These are phyloP conservation scores for Corbicula japonica DNA, from an alignment of 2,888 invertebrate genomes.

Conservation along the genomic window DNA sequence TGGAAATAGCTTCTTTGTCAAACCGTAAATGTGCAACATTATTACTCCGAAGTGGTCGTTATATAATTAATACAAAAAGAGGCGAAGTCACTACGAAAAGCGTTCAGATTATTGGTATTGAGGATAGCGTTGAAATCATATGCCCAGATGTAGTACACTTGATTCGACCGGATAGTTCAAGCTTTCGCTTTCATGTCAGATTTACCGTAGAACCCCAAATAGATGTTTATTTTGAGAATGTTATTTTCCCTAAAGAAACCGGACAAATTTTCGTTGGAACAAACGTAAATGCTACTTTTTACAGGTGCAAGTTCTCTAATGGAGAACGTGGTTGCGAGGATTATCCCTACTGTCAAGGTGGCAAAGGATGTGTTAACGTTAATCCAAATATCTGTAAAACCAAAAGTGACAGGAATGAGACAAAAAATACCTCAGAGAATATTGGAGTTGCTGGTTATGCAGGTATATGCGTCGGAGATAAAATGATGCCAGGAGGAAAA, in stretches of 20 bases:
- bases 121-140: conserved; percentile 39
- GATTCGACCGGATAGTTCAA: not conserved
- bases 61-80: conserved; percentile 9
- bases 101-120: conserved; percentile 50
- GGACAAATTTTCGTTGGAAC: conserved; percentile 10
- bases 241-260: conserved; percentile 20
- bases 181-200: not conserved
- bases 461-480: conserved; percentile 29
- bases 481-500: conserved; percentile 27
- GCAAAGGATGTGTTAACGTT: conserved; percentile 18
- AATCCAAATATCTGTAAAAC: too few species aligned
- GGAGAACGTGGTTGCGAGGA: conserved; percentile 27
- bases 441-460: too few species aligned
- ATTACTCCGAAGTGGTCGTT: conserved; percentile 29
- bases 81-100: conserved; percentile 6
- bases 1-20: conserved; percentile 5
- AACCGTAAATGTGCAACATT: conserved; percentile 33
- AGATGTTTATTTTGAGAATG: conserved; percentile 50
- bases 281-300: conserved; percentile 23
- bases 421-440: too few species aligned
- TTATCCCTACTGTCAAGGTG: conserved; percentile 18
- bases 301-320: conserved; percentile 39
- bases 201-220: conserved; percentile 16
- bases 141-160: not conserved
- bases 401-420: too few species aligned